Base-by-base conservation (phyloP, 2,113 vertebrate species). In the chimpanzee (Pan troglodytes) region DNA sequence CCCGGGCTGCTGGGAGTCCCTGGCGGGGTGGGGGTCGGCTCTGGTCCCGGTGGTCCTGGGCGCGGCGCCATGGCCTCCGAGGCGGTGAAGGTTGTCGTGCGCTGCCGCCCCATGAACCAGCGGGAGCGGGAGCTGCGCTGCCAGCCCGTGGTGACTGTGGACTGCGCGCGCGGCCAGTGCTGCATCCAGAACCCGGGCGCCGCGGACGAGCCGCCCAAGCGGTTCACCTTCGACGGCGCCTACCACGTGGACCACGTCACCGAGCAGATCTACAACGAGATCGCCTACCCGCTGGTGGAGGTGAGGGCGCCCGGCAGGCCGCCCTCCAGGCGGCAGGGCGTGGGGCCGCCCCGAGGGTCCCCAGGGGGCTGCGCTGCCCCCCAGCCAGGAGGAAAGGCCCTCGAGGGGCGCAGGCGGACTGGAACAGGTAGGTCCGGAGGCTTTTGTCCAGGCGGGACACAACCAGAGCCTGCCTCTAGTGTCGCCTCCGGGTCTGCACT, bases 211-310 rank as follows among this genome's bases (percentile, higher is more conserved):
- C 99, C 99, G 2, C 99, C 99, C 0, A 99, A 99, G 96, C 99
- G 99, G 97, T 99, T 99, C 98, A 99, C 99, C 88, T 99, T 99
- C 38, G 99, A 99, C 1, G 99, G 99, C 95, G 99, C 98, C 0
- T 99, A 99, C 98, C 97, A 94, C 89, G 96, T 97, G 43, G 98
- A 99, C 57, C 99, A 99, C 84, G 98, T 96, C 98, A 99, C 99
- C 0, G 99, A 99, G 97, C 99, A 99, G 98, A 99, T 99, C 98
- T 99, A 99, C 98, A 99, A 99, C 1, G 99, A 99, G 93, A 99
- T 99, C 2, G 99, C 99, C 30, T 99, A 99, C 96, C 99, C 98
- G 0, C 97, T 99, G 8, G 99, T 99, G 82, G 99, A 99, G 99
- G 99, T 99, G 96, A 98, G 98, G 50, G 93, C 27, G 32, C 35